Evolutionary conservation across 2,113 vertebrate genomes (phyloP).

Genomic region (Antennarius striatus): DNA sequence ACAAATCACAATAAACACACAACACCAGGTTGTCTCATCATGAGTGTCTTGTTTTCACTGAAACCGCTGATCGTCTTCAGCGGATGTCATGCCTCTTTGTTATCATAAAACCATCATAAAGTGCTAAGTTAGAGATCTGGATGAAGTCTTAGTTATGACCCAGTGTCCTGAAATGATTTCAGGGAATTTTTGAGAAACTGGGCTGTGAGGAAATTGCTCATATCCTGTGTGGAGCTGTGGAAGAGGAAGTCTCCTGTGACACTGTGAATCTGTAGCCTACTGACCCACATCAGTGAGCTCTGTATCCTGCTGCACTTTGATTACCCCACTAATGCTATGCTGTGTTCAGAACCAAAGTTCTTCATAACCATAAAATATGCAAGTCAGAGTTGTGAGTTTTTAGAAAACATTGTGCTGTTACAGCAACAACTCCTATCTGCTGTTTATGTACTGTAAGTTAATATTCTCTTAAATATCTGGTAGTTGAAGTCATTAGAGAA

Average conservation of each 20-base stretch:
- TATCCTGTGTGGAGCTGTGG: constrained; percentile 68
- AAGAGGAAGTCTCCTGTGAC: constrained; percentile 71
- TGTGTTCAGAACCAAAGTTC: not conserved
- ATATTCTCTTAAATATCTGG: no score
- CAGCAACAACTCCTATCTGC: no score
- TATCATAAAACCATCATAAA: not conserved
- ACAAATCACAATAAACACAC: constrained; percentile 27
- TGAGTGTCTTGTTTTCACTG: constrained; percentile 49
- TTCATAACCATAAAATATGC: not conserved
- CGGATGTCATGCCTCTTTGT: not conserved
- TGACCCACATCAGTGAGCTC: constrained; percentile 68
- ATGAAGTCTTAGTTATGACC: constrained; percentile 44
- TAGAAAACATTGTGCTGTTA: not conserved
- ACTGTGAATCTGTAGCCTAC: constrained; percentile 61
- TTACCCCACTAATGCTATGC: not conserved
- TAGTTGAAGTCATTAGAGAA: no score
- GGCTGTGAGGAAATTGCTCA: constrained; percentile 68
- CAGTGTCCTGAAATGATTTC: constrained; percentile 33
- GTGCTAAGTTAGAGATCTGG: not conserved
- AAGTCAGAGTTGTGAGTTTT: not conserved
- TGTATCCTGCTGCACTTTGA: constrained; percentile 18
- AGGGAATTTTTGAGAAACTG: constrained; percentile 47
- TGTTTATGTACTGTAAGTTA: no score
- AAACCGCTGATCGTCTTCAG: constrained; percentile 25
- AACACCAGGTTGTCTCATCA: constrained; percentile 8